Conservation (phyloP, 1,140 invertebrate species). For the Brachionus paranguensis region DNA sequence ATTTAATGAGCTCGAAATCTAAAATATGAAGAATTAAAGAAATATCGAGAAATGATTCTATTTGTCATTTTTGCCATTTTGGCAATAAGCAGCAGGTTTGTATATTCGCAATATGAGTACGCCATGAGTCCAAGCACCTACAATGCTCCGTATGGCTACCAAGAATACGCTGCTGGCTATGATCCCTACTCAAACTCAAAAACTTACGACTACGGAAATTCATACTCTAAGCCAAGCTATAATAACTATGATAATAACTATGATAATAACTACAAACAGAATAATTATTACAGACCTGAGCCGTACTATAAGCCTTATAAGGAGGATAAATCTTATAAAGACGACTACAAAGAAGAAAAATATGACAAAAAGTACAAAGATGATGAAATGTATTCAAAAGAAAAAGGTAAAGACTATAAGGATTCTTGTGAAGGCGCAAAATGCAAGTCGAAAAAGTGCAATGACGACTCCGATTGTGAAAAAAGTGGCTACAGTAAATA, state of each 20-base stretch:
- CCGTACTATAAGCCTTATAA: neutral
- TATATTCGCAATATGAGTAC: neutral
- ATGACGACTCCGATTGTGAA: constrained; percentile 4
- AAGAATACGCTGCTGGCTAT: neutral
- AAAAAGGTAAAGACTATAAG: neutral
- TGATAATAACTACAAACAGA: neutral
- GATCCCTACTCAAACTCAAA: neutral
- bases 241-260: neutral
- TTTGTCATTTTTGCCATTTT: neutral
- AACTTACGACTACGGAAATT: neutral
- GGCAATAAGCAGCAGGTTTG: neutral
- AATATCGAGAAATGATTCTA: neutral
- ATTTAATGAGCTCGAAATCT: neutral
- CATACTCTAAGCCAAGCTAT: neutral
- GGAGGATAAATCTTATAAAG: neutral
- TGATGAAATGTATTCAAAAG: neutral
- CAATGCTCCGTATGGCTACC: neutral
- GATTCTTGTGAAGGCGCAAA: neutral
- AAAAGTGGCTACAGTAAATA: neutral
- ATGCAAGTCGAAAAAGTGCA: neutral
- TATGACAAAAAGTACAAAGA: neutral
- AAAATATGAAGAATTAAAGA: neutral
- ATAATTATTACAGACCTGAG: neutral
- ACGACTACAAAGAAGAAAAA: neutral
- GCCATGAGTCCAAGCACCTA: neutral